Conservation (phyloP, 2,113 vertebrate species). For the Scomber scombrus region DNA sequence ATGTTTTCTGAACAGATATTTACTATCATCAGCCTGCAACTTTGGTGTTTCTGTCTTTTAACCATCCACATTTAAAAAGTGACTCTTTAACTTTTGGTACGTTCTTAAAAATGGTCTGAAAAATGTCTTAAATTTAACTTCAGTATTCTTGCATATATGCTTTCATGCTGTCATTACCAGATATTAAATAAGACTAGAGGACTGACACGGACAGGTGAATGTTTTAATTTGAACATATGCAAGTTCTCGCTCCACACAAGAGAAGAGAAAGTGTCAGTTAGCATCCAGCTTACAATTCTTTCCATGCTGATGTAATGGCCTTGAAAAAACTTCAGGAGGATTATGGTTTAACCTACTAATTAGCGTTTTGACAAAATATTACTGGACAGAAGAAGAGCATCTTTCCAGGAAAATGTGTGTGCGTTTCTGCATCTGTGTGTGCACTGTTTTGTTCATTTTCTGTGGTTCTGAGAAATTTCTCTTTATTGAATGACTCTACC, state of each 20-base stretch:
- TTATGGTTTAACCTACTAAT: constrained; percentile 35
- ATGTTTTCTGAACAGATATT: neutral
- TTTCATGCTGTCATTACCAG: neutral
- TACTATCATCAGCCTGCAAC: no score
- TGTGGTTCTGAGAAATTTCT: constrained; percentile 19
- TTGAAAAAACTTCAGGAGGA: constrained; percentile 12
- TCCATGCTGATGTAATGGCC: constrained; percentile 8
- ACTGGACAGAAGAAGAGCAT: constrained; percentile 1
- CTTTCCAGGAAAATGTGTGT: constrained; percentile 18
- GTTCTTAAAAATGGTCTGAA: no score
- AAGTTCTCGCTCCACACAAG: neutral
- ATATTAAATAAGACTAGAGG: neutral
- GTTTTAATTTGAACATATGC: neutral
- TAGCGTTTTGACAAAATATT: constrained; percentile 38
- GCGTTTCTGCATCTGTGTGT: neutral
- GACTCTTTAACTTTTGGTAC: no score
- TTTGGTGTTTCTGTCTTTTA: no score
- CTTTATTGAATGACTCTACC: constrained; percentile 21
- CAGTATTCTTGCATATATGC: neutral
- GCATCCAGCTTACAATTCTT: neutral
- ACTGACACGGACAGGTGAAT: neutral
- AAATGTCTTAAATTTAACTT: no score
- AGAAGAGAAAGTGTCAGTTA: neutral
- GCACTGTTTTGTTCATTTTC: neutral
- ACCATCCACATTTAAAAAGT: no score